Base-by-base conservation (phyloP, 1,140 invertebrate genomes). In the Papilio helenus region DNA sequence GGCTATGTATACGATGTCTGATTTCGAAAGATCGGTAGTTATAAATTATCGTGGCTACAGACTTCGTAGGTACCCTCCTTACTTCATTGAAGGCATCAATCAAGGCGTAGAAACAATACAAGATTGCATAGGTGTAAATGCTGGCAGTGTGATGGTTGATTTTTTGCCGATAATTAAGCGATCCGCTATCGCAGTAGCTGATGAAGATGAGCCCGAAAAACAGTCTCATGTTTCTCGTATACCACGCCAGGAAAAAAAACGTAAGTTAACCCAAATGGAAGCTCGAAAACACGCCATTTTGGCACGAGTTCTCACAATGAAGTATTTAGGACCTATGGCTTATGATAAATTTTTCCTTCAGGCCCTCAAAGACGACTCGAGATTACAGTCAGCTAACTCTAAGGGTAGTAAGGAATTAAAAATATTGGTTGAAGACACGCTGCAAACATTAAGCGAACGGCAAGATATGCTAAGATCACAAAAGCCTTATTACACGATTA, bases 21-120 rank as follows among this genome's bases (percentile, higher is more conserved):
- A 96, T 80, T 96, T 96, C 84, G 95, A 96, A 85, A 90, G 94
- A 80, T 95, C 94, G 0, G 86, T 96, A 7, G 94, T 96, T 4
- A 93, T 95, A 85, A 96, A 95, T 83, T 91, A 88, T 55, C 86
- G 95, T 16, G 89, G 93, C 12, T 79, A 92, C 0, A 88, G 94
- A 23, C 81, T 85, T 51, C 87, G 95, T n/a, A 90, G 90, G 55
- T 95, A 95, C 86, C 95, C 95, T 10, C 95, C 95, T 58, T 94
- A 95, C 79, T 95, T 95, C 79, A 88, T 88, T 44, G 95, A 95
- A 88, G 95, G 95, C 4, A 94, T 94, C 18, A 95, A 93, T 80
- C 92, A 93, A 90, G 89, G 90, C 72, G 51, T 92, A 79, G 89
- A 95, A 90, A 93, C 95, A 76, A 85, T 95, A 81, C 87, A 92